These are phyloP conservation scores for Poecilus cupreus DNA, from an alignment of 2,888 invertebrate genomes.

Conservation along the genomic window DNA sequence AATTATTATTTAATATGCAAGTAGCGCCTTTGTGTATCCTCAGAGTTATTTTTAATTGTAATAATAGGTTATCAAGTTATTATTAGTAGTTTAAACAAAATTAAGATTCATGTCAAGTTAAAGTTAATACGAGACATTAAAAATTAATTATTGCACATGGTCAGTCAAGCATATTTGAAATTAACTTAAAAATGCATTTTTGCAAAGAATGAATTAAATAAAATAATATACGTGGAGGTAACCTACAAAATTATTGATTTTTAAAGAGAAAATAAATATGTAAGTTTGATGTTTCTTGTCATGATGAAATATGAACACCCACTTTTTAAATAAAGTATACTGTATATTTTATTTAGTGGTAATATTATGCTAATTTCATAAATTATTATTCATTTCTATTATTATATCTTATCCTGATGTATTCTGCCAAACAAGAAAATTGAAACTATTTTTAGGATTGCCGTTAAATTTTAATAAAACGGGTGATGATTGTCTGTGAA, in stretches of 20 bases:
- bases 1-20: constrained; percentile 1
- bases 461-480: no score
- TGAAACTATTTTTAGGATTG: no score
- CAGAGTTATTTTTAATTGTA: constrained; percentile 8
- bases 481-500: no score
- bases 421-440: no score
- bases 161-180: constrained; percentile 36
- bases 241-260: background rate
- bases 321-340: background rate
- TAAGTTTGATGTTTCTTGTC: background rate
- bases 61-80: constrained; percentile 14
- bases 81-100: constrained; percentile 19
- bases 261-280: background rate
- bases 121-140: constrained; percentile 21
- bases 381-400: no score
- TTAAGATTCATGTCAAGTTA: constrained; percentile 33
- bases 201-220: background rate
- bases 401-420: no score
- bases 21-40: background rate
- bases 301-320: background rate
- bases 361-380: background rate
- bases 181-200: constrained; percentile 22
- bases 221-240: background rate
- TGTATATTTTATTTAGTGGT: no score
- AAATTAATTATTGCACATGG: constrained; percentile 37